Evolutionary conservation across 2,113 vertebrate genomes (phyloP), one percentile per base, ranked within the genome.

Genomic region (Ophiodon elongatus): DNA sequence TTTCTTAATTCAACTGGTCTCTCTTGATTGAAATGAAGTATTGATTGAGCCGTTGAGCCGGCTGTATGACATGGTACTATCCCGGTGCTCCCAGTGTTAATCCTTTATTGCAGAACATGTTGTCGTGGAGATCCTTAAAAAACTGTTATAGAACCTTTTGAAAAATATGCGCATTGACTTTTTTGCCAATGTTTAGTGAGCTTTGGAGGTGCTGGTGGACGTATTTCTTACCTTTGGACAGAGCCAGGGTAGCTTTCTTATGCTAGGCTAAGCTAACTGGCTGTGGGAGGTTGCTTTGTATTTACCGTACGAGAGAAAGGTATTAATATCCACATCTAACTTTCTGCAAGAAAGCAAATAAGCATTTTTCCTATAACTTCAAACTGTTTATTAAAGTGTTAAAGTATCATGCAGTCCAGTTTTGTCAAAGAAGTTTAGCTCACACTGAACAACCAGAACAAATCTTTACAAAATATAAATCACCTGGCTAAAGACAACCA

Each of bases 381-480:
- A 72, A 60, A 43, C 37, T 5, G 25, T 19, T 43, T 27, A 10
- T 47, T 19, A 19, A 6, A 21, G 7, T 15, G 45, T 45, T 73
- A 45, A 41, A 41, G n/a, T 27, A 29, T 39, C 6, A 47, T 25
- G 0, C 37, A 39, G 43, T 43, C 27, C 13, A 31, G 11, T 14
- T 39, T 39, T 9, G 37, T 39, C 8, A 39, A 39, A 23, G 23
- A 52, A 10, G 8, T 9, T 54, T n/a, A n/a, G 50, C 23, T 54
- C 50, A 54, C 21, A 54, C n/a, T 52, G 11, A 45, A 45, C 19
- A 41, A 33, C 31, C 31, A 15, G 21, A 60, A 29, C 7, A 41
- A 63, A 13, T 63, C 4, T 41, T 25, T 29, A 31, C 11, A 76
- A 80, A 69, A 77, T 57, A 59, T 17, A 80, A 86, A 62, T 35